phyloP scores from a whole-genome alignment of 2,113 vertebrate genomes.

The Sorex fumeus region DNA sequence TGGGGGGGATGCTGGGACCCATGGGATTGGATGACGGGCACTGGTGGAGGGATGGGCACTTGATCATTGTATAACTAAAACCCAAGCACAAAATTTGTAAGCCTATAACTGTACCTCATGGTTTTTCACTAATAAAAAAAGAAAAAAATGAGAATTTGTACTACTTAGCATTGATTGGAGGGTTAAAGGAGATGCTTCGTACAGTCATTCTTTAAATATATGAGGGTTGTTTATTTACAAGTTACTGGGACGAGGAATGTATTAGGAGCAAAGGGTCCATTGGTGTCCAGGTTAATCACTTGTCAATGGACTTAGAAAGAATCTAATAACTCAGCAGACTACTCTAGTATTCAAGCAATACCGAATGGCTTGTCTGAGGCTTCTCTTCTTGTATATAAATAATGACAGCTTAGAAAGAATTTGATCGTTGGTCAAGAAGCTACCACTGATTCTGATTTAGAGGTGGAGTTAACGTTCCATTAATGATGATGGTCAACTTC shows the following conservation, averaged over 20 bases:
- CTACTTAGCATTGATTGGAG: background rate
- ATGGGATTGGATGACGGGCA: too few species aligned
- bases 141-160: background rate
- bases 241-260: background rate
- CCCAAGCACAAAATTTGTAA: too few species aligned
- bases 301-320: slow-evolving; percentile 41
- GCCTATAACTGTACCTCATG: too few species aligned
- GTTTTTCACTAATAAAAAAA: too few species aligned
- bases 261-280: background rate
- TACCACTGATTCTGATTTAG: slow-evolving; percentile 55
- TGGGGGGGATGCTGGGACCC: too few species aligned
- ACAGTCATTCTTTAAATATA: slow-evolving; percentile 8
- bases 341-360: background rate
- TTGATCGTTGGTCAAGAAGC: slow-evolving; percentile 68
- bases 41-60: too few species aligned
- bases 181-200: background rate
- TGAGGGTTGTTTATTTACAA: background rate
- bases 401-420: slow-evolving; percentile 39
- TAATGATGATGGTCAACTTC: slow-evolving; percentile 58
- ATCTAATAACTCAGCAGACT: slow-evolving; percentile 3
- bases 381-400: slow-evolving; percentile 65
- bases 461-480: slow-evolving; percentile 61
- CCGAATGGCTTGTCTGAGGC: slow-evolving; percentile 3
- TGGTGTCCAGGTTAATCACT: slow-evolving; percentile 59
- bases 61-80: too few species aligned